A percentile compares a stretch with the other conserved stretches of the same genome.
These are phyloP conservation scores for Disparrhopalites patrizii DNA, from an alignment of 2,888 invertebrate species.

Conservation along the genomic window DNA sequence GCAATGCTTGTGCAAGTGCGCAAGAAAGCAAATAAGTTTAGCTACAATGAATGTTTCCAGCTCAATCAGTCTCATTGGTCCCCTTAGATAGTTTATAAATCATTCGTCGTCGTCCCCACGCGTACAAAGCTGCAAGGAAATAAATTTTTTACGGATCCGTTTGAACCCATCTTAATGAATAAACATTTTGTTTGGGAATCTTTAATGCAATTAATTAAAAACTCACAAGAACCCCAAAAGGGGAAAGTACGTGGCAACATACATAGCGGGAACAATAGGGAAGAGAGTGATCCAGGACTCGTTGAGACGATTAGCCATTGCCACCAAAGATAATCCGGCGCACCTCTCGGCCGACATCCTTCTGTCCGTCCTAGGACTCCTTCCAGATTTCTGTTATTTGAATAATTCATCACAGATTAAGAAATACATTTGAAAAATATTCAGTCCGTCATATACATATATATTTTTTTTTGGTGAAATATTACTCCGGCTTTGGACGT, in stretches of 20 bases:
- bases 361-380: constrained; percentile 51
- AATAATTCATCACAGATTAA: neutral
- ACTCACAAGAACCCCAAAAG: constrained; percentile 55
- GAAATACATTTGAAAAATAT: neutral
- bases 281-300: constrained; percentile 69
- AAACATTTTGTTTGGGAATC: neutral
- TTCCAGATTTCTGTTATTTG: too few relatives aligned
- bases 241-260: constrained; percentile 61
- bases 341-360: constrained; percentile 56
- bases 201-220: neutral
- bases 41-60: too few relatives aligned
- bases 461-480: too few relatives aligned
- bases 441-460: too few relatives aligned
- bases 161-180: neutral
- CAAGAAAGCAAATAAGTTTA: too few relatives aligned
- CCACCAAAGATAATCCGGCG: constrained; percentile 55
- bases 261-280: constrained; percentile 60
- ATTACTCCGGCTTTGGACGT: constrained; percentile 63
- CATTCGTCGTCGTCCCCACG: too few relatives aligned
- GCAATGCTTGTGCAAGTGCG: too few relatives aligned
- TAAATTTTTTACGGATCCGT: too few relatives aligned
- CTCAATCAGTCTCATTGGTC: too few relatives aligned
- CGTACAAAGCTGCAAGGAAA: too few relatives aligned
- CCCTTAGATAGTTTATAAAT: too few relatives aligned
- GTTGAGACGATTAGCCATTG: constrained; percentile 56